Conservation (phyloP, 1,140 invertebrate species). For the Rhyacophila brunnea region DNA sequence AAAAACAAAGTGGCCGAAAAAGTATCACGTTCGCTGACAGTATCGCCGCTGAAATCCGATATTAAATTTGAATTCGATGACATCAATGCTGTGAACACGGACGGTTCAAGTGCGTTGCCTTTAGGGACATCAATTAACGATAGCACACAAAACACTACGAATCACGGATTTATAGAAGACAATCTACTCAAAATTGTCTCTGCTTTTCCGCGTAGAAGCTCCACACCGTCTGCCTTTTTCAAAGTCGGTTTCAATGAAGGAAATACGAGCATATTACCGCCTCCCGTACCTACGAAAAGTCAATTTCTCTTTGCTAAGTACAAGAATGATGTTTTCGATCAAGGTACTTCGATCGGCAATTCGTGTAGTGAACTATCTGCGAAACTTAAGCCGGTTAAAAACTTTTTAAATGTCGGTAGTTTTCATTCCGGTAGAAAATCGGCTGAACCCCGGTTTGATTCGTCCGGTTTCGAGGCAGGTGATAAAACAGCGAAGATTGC, state of each 20-base stretch:
- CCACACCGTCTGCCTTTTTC: conserved; percentile 40
- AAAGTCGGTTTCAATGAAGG: conserved; percentile 22
- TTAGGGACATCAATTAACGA: neutral
- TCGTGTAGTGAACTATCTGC: conserved; percentile 13
- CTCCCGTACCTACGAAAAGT: neutral
- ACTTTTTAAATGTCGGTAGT: neutral
- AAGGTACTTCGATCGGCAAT: neutral
- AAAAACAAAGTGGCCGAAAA: neutral
- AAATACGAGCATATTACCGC: neutral
- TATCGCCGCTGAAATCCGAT: neutral
- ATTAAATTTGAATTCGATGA: neutral
- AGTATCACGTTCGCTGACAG: neutral
- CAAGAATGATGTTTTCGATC: conserved; percentile 1
- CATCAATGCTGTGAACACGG: too few relatives aligned
- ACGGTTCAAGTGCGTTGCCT: too few relatives aligned
- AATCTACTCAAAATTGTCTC: conserved; percentile 39
- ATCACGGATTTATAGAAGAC: conserved; percentile 38
- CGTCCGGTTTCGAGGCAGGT: too few relatives aligned
- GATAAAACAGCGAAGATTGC: too few relatives aligned
- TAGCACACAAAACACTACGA: neutral
- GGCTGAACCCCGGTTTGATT: conserved; percentile 23
- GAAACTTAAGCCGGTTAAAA: neutral
- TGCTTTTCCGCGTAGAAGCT: conserved; percentile 40
- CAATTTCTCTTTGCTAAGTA: conserved; percentile 2
- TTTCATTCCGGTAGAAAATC: conserved; percentile 23